Base-by-base conservation (phyloP, 2,888 invertebrate genomes). In the Papilio protenor region DNA sequence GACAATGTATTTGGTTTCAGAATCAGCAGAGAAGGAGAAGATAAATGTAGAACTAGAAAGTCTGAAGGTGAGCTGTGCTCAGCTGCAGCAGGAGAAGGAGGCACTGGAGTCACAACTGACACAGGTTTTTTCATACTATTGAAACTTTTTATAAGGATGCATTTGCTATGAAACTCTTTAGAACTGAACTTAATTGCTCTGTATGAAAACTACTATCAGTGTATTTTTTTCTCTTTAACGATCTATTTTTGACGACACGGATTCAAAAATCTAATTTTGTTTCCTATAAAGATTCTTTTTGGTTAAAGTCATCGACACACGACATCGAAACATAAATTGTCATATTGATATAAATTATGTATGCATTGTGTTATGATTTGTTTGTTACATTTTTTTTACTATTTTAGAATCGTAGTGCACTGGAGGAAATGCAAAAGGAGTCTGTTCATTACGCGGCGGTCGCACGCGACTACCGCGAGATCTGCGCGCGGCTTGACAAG, bases 381-480 rank as follows among this genome's bases (percentile, higher is more conserved):
- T 40, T 40, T 33, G 3, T 33, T 71, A 47, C 52, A 47, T 1
- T 14, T 64, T 64, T 89, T 16, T 61, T 16, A 52, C 0, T 47
- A 84, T 81, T 89, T 6, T 95, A 97, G 94, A 93, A 97, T 6
- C 97, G 97, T 82, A 97, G 97, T 77, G 96, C 98, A 92, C 96
- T 98, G 47, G 96, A 96, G 23, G 96, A 96, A 84, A 96, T 97
- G 1, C 96, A 97, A 83, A 95, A 95, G 33, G 98, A 97, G 80
- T 96, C 96, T 59, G 95, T 96, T 10, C 96, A 97, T 86, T 97
- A 97, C 88, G 95, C 96, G 66, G 96, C 96, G 23, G 98, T 99
- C 66, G 98, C 99, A 82, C 95, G 97, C 73, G 99, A 99, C 86
- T 99, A 99, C 87, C 98, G 99, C 90, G 97, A 98, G 92, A 97